Evolutionary conservation across 1,140 invertebrate genomes (phyloP), one percentile per base, ranked within the genome.

Genomic region (Achroia grisella): DNA sequence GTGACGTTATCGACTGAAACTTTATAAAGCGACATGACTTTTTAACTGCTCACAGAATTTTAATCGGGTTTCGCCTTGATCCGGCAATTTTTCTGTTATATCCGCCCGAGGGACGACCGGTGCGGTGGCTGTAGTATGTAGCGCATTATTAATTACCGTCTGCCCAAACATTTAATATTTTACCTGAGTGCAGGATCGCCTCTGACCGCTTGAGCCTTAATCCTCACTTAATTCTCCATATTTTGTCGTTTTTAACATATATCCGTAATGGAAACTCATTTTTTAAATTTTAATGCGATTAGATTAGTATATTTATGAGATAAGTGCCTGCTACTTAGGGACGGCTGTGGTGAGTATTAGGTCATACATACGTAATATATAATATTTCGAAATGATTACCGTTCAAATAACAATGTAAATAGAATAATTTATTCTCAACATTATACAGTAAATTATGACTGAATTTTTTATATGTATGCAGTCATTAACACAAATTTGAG

Each of bases 81-180:
- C 64, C 65, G 56, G 67, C 58, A 61, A 69, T 71, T 74, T 71
- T 74, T 69, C 61, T 55, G 57, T 62, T 69, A 66, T 61, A 58
- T 65, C 62, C 68, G 63, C 52, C 39, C 47, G 44, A 52, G 53
- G 57, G 57, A 52, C 55, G 61, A 56, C 59, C 63, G 54, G 30
- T 62, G 56, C 62, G 62, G 49, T 57, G 17, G 17, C 17, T 23
- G 17, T 23, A 23, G 17, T 23, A 23, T 23, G 17, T 23, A 48
- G 57, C 63, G 66, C 60, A 80, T 81, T 76, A 78, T 76, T 76
- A 78, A 78, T 78, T 74, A 67, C 62, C 53, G 54, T 56, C 56
- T 64, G 67, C 62, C 66, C 70, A 52, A 58, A 44, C 62, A 65
- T 72, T 76, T 70, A 76, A 81, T 78, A 74, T 78, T 81, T 76